A percentile compares a stretch with the other conserved stretches of the same genome.
phyloP scores from a whole-genome alignment of 2,888 invertebrate genomes.

The Scaptomyza cyrtandrae region DNA sequence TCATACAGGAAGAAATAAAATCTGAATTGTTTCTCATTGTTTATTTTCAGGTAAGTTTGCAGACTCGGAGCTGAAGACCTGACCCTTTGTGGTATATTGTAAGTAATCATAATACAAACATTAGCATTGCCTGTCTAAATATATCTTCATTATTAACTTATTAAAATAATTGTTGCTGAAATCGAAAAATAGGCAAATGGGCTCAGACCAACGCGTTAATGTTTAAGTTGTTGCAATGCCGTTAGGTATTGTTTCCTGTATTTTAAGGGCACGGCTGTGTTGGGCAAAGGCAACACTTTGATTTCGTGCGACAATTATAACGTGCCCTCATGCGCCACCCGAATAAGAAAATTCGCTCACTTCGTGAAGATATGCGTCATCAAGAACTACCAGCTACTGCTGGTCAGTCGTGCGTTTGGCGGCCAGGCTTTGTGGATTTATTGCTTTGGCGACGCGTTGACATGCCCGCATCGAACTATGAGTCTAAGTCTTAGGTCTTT shows the following conservation, averaged over 20 bases:
- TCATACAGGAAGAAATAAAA: too few species aligned
- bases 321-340: conserved; percentile 48
- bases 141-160: conserved; percentile 48
- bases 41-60: conserved; percentile 51
- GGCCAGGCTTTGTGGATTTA: conserved; percentile 65
- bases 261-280: not conserved
- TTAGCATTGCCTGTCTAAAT: conserved; percentile 26
- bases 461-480: conserved; percentile 46
- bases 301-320: conserved; percentile 79
- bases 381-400: conserved; percentile 18
- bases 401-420: conserved; percentile 60
- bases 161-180: conserved; percentile 42
- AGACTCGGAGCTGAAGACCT: not conserved
- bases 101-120: conserved; percentile 28
- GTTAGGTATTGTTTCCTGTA: not conserved
- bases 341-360: conserved; percentile 33
- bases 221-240: conserved; percentile 20
- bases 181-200: conserved; percentile 16
- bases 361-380: conserved; percentile 73
- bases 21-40: conserved; percentile 3
- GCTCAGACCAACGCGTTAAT: conserved; percentile 19
- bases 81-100: conserved; percentile 3
- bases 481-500: conserved; percentile 20
- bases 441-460: conserved; percentile 75
- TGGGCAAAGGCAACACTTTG: conserved; percentile 57